Conservation (phyloP, 2,888 invertebrate genomes). For the Linnaemya vulpina region DNA sequence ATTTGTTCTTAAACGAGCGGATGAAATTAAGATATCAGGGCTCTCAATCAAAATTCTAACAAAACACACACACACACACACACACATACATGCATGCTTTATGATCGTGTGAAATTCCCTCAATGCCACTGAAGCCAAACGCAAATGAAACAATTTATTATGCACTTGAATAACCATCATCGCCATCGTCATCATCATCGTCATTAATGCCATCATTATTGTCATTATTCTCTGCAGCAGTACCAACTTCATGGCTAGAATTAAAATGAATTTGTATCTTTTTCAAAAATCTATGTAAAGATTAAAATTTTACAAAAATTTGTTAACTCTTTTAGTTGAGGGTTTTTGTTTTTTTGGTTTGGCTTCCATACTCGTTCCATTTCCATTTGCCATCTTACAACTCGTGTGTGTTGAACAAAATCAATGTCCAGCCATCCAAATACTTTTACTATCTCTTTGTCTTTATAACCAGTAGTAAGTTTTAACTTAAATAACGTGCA, state of each 20-base stretch:
- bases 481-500: conserved; percentile 79
- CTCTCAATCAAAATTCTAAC: conserved; percentile 74
- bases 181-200: background rate
- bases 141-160: conserved; percentile 27
- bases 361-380: conserved; percentile 17
- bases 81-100: conserved; percentile 74
- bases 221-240: background rate
- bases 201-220: background rate
- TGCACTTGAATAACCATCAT: conserved; percentile 20
- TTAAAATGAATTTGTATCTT: conserved; percentile 64
- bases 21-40: conserved; percentile 21
- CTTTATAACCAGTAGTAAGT: conserved; percentile 74
- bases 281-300: conserved; percentile 61
- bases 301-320: conserved; percentile 67
- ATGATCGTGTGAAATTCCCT: conserved; percentile 80
- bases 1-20: conserved; percentile 4
- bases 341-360: conserved; percentile 16
- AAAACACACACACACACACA: too few relatives aligned
- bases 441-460: conserved; percentile 43
- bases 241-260: conserved; percentile 57
- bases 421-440: conserved; percentile 45
- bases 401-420: conserved; percentile 30
- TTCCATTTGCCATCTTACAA: conserved; percentile 11
- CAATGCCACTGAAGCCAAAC: conserved; percentile 73
- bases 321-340: conserved; percentile 61